phyloP scores from a whole-genome alignment of 2,113 vertebrate species.

The Python bivittatus region DNA sequence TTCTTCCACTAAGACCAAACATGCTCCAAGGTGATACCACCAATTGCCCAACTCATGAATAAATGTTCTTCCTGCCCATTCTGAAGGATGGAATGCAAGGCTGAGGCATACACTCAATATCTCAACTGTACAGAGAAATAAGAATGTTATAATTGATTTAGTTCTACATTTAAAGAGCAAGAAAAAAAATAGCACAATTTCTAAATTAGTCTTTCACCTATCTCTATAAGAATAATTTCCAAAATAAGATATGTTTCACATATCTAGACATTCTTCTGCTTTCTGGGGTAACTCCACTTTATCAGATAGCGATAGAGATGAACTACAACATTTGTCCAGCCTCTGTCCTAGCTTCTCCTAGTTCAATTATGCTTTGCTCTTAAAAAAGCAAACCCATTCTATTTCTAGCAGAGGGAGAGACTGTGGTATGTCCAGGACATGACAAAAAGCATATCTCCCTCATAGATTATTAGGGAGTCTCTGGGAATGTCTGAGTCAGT shows the following conservation, averaged over 20 bases:
- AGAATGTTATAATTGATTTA: neutral
- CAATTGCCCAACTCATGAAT: neutral
- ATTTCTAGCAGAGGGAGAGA: neutral
- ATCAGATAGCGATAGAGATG: neutral
- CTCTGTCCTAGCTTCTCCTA: neutral
- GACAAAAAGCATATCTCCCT: neutral
- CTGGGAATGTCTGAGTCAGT: neutral
- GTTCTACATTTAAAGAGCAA: neutral
- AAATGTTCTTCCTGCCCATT: neutral
- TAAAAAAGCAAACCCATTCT: neutral
- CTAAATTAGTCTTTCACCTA: neutral
- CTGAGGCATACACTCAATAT: neutral
- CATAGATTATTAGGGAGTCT: neutral
- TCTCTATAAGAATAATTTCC: neutral
- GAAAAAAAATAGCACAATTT: neutral
- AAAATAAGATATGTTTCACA: neutral
- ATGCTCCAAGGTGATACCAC: neutral
- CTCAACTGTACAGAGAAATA: neutral
- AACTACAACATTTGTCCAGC: neutral
- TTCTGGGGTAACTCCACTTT: neutral
- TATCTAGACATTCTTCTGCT: neutral
- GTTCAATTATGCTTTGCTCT: neutral
- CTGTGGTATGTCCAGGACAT: neutral
- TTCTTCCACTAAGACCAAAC: neutral
- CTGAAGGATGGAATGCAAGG: neutral